phyloP scores from a whole-genome alignment of 2,797 vertebrate species.

The Ctenopoma kingsleyae region DNA sequence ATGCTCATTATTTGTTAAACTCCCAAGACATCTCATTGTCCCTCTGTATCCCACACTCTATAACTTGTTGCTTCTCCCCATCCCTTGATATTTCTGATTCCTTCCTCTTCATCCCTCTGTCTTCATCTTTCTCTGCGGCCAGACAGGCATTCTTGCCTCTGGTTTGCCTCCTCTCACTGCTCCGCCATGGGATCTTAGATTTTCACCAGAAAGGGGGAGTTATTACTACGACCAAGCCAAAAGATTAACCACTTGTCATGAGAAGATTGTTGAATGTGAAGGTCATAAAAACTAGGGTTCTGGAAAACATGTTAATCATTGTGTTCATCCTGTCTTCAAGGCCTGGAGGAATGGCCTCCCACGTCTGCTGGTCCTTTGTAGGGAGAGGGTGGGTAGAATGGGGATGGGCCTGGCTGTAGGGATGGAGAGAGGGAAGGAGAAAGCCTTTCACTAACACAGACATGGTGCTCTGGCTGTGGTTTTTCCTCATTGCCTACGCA shows the following conservation, averaged over 20 bases:
- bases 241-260: slow-evolving; percentile 75
- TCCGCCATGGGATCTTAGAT: slow-evolving; percentile 64
- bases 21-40: slow-evolving; percentile 47
- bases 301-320: slow-evolving; percentile 79
- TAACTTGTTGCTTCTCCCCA: slow-evolving; percentile 55
- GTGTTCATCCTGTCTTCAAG: slow-evolving; percentile 70
- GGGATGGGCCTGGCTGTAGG: slow-evolving; percentile 39
- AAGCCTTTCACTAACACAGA: slow-evolving; percentile 24
- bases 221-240: slow-evolving; percentile 60
- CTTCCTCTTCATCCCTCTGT: slow-evolving; percentile 52
- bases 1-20: slow-evolving; percentile 53
- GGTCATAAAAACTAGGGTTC: slow-evolving; percentile 74
- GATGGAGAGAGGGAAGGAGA: slow-evolving; percentile 5
- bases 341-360: slow-evolving; percentile 72
- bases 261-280: slow-evolving; percentile 81
- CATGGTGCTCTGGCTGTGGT: slow-evolving; percentile 16
- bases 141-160: slow-evolving; percentile 61
- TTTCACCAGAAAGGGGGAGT: slow-evolving; percentile 74
- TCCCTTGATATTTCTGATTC: slow-evolving; percentile 52
- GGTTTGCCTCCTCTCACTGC: slow-evolving; percentile 46
- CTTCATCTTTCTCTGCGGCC: slow-evolving; percentile 37
- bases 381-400: slow-evolving; percentile 54
- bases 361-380: slow-evolving; percentile 59
- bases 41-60: slow-evolving; percentile 41
- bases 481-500: slow-evolving; percentile 33